Percentiles rank a stretch among this genome's conserved stretches.
These are phyloP conservation scores for Onychostoma macrolepis DNA, from an alignment of 2,113 vertebrate genomes.

Conservation along the genomic window DNA sequence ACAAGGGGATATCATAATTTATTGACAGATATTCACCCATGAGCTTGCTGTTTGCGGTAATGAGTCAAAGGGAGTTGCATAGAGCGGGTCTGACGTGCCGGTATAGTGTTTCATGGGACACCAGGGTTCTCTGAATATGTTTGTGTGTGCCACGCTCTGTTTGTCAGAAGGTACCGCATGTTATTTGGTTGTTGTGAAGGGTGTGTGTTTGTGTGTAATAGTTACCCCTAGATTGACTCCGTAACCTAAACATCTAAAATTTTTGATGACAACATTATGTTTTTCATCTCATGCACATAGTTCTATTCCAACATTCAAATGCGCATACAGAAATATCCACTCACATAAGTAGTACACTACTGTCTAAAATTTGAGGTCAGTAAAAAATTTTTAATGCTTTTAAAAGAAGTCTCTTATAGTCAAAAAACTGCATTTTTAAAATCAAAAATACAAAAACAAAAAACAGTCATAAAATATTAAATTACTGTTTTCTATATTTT, in stretches of 20 bases:
- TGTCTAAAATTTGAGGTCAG: background rate
- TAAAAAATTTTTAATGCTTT: background rate
- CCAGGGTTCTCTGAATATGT: conserved; percentile 47
- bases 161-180: conserved; percentile 55
- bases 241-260: conserved; percentile 44
- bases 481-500: background rate
- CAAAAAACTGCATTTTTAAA: background rate
- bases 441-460: background rate
- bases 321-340: background rate
- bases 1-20: background rate
- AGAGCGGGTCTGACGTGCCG: conserved; percentile 37
- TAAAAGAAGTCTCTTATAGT: background rate
- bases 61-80: conserved; percentile 25
- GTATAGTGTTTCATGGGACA: conserved; percentile 54
- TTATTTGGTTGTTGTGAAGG: conserved; percentile 21
- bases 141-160: conserved; percentile 55
- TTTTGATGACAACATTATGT: conserved; percentile 16
- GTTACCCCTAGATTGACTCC: conserved; percentile 21
- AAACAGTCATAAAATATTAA: background rate
- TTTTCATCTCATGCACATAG: conserved; percentile 16
- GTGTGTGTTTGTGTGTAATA: conserved; percentile 29
- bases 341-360: background rate
- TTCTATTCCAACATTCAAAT: conserved; percentile 37
- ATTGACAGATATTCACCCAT: background rate
- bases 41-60: conserved; percentile 17